Conservation (phyloP, 2,797 vertebrate genomes). For the Sorex maritimensis region DNA sequence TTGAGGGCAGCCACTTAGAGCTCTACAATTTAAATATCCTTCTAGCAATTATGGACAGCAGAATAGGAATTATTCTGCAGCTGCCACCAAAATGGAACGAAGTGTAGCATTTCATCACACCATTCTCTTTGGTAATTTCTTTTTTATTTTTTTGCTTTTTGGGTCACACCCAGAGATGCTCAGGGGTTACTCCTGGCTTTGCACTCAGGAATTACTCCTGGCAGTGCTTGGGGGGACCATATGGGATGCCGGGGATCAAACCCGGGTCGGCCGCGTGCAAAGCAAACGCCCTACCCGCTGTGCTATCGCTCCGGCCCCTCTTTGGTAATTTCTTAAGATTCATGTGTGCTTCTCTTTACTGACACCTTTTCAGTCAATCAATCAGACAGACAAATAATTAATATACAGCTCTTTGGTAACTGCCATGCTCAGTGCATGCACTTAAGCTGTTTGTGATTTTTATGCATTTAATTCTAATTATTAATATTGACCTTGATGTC, state of each 20-base stretch:
- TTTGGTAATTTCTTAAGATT: constrained; percentile 1
- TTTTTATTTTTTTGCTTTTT: no score
- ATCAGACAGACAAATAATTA: constrained; percentile 6
- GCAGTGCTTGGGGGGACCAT: no score
- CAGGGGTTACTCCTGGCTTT: no score
- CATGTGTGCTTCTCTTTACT: background rate
- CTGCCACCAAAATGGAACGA: constrained; percentile 49
- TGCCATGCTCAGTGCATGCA: background rate
- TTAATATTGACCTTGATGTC: constrained; percentile 42
- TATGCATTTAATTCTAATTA: constrained; percentile 52
- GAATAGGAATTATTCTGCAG: constrained; percentile 10
- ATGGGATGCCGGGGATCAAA: no score
- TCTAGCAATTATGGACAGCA: constrained; percentile 22
- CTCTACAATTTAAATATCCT: constrained; percentile 45
- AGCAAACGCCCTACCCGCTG: no score
- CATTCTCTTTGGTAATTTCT: background rate
- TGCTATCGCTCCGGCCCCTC: no score
- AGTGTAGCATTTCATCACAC: background rate
- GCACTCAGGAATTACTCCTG: no score
- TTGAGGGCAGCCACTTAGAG: constrained; percentile 34
- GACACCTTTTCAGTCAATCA: constrained; percentile 49
- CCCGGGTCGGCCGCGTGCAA: no score
- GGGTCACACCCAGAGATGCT: no score
- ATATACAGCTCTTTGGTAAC: background rate
- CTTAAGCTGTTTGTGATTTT: constrained; percentile 34